These are phyloP conservation scores for Galbula dea DNA, from an alignment of 2,113 vertebrate genomes.

Conservation along the genomic window DNA sequence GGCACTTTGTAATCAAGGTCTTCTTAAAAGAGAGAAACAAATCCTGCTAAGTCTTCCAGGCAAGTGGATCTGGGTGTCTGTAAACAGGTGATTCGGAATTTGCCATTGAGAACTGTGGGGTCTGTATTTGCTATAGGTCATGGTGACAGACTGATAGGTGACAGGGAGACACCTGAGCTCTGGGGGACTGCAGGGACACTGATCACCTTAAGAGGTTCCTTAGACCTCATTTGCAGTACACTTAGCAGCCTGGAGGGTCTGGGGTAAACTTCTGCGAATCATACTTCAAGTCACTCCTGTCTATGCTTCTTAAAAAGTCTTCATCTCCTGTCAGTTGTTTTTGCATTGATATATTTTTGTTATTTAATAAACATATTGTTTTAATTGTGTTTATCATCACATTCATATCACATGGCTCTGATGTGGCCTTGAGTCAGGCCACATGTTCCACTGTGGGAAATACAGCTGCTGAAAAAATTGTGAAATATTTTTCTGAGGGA, in stretches of 20 bases:
- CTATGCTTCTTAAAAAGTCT: neutral
- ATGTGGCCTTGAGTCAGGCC: neutral
- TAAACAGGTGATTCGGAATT: neutral
- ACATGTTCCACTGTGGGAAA: neutral
- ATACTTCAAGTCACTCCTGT: neutral
- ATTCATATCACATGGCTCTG: neutral
- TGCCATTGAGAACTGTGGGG: neutral
- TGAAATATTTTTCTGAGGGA: neutral
- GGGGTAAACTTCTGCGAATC: neutral
- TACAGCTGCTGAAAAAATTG: neutral
- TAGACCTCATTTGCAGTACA: neutral
- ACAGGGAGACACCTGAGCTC: neutral
- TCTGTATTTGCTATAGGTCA: neutral
- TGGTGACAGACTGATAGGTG: neutral
- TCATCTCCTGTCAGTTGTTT: neutral
- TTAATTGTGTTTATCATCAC: neutral
- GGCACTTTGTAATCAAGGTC: neutral
- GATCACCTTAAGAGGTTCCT: neutral
- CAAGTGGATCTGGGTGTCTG: neutral
- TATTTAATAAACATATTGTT: neutral
- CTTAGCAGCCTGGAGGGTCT: neutral
- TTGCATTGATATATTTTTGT: neutral
- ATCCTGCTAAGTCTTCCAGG: neutral
- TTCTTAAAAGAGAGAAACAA: neutral
- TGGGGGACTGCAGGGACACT: neutral